Evolutionary conservation across 35 echinoderm and acorn worm species (phyloP), one percentile per base, ranked within the genome.

Genomic region (Ophiothrix spiculata): DNA sequence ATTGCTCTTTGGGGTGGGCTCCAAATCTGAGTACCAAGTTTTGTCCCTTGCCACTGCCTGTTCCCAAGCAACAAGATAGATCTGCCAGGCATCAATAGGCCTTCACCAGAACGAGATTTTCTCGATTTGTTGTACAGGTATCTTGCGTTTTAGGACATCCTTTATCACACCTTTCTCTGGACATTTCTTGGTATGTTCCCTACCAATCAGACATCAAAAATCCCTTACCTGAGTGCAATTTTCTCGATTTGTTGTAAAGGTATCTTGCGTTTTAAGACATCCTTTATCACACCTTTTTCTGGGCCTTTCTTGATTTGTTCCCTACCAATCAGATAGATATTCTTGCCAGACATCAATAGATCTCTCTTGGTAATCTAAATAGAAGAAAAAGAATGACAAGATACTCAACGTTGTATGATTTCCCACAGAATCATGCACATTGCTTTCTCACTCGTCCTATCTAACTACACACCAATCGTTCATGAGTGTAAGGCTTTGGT

Each of bases 281-380:
- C 92, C 40, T 79, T 54, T 25, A 94, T 89, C 11, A 86, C 79
- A 6, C 96, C 96, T 56, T 99, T 99, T 32, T 99, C 96, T 46
- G 96, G 96, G 13, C 96, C 96, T 39, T 49, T 49, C 88, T 93
- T 74, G 91, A 91, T 76, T 94, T 80, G 38, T 93, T 81, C 36
- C 79, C 96, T 86, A 40, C 96, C 96, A 86, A 99, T 88, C 77
- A 99, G 89, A 64, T 99, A 99, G 39, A 99, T 89, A 79, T 91
- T 40, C 90, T 91, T 35, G 80, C 86, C 0, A 2, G 92, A 91
- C 3, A 99, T 82, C 23, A 99, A 75, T 25, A 99, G 83, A 60
- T 99, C 92, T 76, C 96, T 83, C 83, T 99, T 99, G 14, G 96
- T 94, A 29, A 94, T 90, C 92, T 94, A 81, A 11, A n/a, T n/a